Base-by-base conservation (phyloP, 1,140 invertebrate genomes). In the Scaptodrosophila lebanonensis region DNA sequence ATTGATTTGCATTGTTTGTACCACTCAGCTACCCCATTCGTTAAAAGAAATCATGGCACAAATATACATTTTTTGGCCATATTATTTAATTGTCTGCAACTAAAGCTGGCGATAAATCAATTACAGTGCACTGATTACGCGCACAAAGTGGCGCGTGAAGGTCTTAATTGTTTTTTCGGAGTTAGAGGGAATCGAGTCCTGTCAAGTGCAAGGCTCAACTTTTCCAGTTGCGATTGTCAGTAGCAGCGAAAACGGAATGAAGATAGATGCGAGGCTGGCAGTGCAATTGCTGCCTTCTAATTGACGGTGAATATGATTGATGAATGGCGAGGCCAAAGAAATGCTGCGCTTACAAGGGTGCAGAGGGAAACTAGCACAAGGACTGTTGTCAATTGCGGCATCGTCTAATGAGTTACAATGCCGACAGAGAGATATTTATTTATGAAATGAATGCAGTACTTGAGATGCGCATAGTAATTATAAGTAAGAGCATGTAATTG, bases 51-150 rank as follows among this genome's bases (percentile, higher is more conserved):
- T 29, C 9, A 25, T 42, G 33, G 43, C 42, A 25, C 30, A 44
- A 56, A 35, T 51, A 51, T 66, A n/a, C n/a, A n/a, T 29, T 51
- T 45, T 60, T 60, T 40, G 36, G 22, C 43, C 35, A 54, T 48
- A 54, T 71, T 52, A 77, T 69, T 75, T 62, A 66, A 75, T 66
- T 66, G 67, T 63, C 53, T 39, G 57, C 58, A 51, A 50, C 67
- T 72, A 47, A 68, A 44, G 51, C 52, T 44, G 20, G 52, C 72
- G 58, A 77, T 76, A 77, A 76, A 76, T 76, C 72, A 76, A 76
- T 76, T 77, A 67, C 43, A 40, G 29, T 32, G 57, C 62, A 76
- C 54, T 76, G 63, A 79, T 72, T 67, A 77, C n/a, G n/a, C n/a
- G n/a, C n/a, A n/a, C n/a, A n/a, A n/a, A n/a, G n/a, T n/a, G n/a